phyloP scores from a whole-genome alignment of 2,888 invertebrate species.

The Euphydryas editha region DNA sequence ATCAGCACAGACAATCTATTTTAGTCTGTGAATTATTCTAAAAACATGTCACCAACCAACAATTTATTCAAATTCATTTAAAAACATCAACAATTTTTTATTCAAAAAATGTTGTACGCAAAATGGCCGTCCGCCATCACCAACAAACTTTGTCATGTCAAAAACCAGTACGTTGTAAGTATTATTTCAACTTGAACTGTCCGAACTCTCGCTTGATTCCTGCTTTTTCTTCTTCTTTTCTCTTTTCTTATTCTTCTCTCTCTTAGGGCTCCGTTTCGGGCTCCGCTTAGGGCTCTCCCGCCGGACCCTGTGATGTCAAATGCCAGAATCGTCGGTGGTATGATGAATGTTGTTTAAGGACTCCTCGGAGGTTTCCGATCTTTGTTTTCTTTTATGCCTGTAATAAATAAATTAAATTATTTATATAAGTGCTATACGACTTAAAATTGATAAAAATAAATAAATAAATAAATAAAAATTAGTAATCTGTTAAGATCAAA shows the following conservation, averaged over 20 bases:
- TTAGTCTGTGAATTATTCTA: too few species aligned
- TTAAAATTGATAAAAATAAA: too few species aligned
- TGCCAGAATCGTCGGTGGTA: conserved; percentile 78
- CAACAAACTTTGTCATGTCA: conserved; percentile 20
- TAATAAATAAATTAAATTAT: conserved; percentile 32
- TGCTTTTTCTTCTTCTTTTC: conserved; percentile 62
- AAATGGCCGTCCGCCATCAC: conserved; percentile 12
- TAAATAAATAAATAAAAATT: too few species aligned
- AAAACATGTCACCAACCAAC: too few species aligned
- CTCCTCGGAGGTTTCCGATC: conserved; percentile 72
- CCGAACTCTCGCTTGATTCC: conserved; percentile 61
- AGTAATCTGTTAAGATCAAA: too few species aligned
- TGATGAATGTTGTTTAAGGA: conserved; percentile 76
- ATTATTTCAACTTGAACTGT: conserved; percentile 69
- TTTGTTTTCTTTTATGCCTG: conserved; percentile 69
- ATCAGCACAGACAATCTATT: too few species aligned
- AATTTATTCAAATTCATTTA: too few species aligned
- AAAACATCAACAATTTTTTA: too few species aligned
- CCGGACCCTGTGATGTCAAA: conserved; percentile 78
- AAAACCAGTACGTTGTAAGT: conserved; percentile 6
- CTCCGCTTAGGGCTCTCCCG: conserved; percentile 69
- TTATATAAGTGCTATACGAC: not conserved
- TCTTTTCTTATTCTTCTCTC: conserved; percentile 56
- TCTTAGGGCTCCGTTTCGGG: conserved; percentile 58
- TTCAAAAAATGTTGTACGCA: not conserved